Conservation (phyloP, 35 echinoderm and acorn worm genomes). For the Apostichopus japonicus region DNA sequence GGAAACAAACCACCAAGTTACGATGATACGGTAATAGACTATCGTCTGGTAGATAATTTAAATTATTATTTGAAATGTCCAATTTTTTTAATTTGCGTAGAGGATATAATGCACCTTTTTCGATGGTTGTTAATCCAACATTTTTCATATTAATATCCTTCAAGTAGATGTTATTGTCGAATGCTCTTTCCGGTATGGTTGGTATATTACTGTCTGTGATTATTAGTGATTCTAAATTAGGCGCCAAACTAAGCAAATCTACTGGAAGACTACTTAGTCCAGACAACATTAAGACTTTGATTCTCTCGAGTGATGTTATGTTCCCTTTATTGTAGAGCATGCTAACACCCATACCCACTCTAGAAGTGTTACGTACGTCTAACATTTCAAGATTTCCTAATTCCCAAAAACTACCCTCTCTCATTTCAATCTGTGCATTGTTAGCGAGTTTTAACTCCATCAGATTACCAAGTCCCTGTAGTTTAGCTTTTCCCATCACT, state of each 20-base stretch:
- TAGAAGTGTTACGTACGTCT: slow-evolving; percentile 17
- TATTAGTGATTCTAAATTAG: slow-evolving; percentile 15
- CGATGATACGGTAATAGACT: neutral
- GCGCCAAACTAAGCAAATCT: slow-evolving; percentile 2
- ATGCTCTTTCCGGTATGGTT: neutral
- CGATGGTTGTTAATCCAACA: slow-evolving; percentile 30
- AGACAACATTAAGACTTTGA: slow-evolving; percentile 28
- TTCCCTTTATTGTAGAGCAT: slow-evolving; percentile 21
- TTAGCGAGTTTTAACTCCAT: slow-evolving; percentile 13
- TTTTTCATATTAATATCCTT: neutral
- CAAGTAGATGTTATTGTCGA: slow-evolving; percentile 1
- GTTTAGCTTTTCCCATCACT: slow-evolving; percentile 9
- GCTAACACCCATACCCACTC: neutral
- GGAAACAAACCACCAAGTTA: slow-evolving; percentile 16
- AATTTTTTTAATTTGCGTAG: slow-evolving; percentile 34
- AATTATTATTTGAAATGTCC: slow-evolving; percentile 46
- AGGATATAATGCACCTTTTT: slow-evolving; percentile 1
- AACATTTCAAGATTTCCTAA: slow-evolving; percentile 11
- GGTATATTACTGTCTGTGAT: slow-evolving; percentile 43
- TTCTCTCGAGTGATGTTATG: neutral
- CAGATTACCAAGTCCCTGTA: slow-evolving; percentile 19
- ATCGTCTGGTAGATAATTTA: neutral
- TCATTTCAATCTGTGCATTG: neutral
- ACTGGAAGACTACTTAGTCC: slow-evolving; percentile 18
- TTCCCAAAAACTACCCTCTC: slow-evolving; percentile 13